A percentile compares a stretch with the other conserved stretches of the same genome.
phyloP scores from a whole-genome alignment of 2,797 vertebrate genomes.

The Micrastur ruficollis region DNA sequence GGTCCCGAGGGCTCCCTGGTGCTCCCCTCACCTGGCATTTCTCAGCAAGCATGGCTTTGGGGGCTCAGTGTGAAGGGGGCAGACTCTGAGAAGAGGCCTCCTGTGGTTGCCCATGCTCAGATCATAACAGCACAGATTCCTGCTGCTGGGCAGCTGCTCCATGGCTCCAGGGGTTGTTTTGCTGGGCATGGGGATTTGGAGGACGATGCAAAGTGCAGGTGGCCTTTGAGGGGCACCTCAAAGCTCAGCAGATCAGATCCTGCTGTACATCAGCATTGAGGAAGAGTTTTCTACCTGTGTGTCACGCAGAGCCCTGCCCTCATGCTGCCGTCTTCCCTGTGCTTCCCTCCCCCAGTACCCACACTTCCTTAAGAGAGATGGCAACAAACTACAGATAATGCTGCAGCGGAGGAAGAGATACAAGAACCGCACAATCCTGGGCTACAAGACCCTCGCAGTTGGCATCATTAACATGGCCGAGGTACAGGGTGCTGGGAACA shows the following conservation, averaged over 20 bases:
- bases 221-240: neutral
- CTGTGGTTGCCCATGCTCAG: neutral
- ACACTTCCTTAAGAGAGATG: conserved; percentile 91
- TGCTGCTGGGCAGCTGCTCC: neutral
- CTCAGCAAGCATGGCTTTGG: neutral
- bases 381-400: conserved; percentile 91
- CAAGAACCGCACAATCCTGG: conserved; percentile 92
- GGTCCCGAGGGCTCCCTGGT: neutral
- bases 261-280: neutral
- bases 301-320: neutral
- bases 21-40: neutral
- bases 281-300: neutral
- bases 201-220: neutral
- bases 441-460: conserved; percentile 90
- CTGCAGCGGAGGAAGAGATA: conserved; percentile 91
- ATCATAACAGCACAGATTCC: neutral
- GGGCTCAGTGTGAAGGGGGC: neutral
- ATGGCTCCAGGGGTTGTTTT: neutral
- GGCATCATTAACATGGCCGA: conserved; percentile 92
- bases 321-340: neutral
- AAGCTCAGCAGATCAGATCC: neutral
- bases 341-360: conserved; percentile 80
- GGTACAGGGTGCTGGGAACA: conserved; percentile 65
- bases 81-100: neutral
- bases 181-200: neutral